Base-by-base conservation (phyloP, 2,888 invertebrate genomes). In the Tuberolachnus salignus region DNA sequence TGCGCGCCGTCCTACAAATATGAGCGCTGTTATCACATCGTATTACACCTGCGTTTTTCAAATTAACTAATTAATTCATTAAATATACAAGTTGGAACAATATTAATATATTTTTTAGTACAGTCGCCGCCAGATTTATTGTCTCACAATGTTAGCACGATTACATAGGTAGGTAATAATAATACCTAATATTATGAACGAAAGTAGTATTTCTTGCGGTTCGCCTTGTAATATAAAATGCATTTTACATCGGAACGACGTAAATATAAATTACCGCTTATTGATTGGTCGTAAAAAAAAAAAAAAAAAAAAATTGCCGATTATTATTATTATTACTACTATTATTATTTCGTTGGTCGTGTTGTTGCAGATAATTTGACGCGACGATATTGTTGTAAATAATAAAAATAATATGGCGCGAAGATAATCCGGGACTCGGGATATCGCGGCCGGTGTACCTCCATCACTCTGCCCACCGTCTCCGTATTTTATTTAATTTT, bases 201-300 rank as follows among this genome's bases (percentile, higher is more conserved):
- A 78, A 67, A 78, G 78, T 78, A 78, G 67, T 78, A 69, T 78
- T n/a, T 61, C 59, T 69, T 69, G 78, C 78, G 49, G 78, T 78
- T 78, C 49, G 78, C 78, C 78, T 78, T 78, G 78, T 78, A 78
- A 78, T 78, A 78, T 59, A 78, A 78, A 78, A 78, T 67, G 19
- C 3, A 59, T 66, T 55, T 75, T 66, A 59, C 26, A 23, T 26
- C 26, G 23, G 26, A 66, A 34, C 42, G 26, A 6, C 34, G 67
- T 42, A 61, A 61, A 63, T 11, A 23, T 49, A 34, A 34, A 34
- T 34, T 6, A 42, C 26, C 16, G 14, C 3, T 11, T n/a, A 72
- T 63, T 51, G 42, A 61, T 49, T 4, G 23, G 21, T 63, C 14
- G 10, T 34, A 63, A 34, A 63, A 26, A 63, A 23, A 49, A 44